These are phyloP conservation scores for Perccottus glenii DNA, from an alignment of 2,113 vertebrate genomes.

Conservation along the genomic window DNA sequence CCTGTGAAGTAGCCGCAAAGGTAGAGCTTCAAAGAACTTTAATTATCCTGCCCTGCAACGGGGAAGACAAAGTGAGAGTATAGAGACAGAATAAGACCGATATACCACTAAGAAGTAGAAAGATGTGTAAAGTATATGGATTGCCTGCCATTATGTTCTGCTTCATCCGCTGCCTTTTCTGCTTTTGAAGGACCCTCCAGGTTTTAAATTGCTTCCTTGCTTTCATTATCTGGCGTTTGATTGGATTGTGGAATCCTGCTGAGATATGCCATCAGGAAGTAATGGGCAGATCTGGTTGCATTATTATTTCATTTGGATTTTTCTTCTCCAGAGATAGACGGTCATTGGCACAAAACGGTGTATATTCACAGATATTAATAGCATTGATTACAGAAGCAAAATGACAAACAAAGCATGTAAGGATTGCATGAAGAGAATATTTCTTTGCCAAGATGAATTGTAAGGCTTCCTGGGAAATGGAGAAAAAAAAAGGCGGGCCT, in stretches of 20 bases:
- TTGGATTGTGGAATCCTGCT: slow-evolving; percentile 66
- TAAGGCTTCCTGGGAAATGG: neutral
- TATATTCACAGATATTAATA: slow-evolving; percentile 41
- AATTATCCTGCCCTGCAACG: slow-evolving; percentile 50
- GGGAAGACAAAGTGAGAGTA: slow-evolving; percentile 38
- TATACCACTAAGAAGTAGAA: slow-evolving; percentile 13
- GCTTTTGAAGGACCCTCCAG: slow-evolving; percentile 42
- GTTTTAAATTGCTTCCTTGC: slow-evolving; percentile 61
- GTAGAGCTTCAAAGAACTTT: slow-evolving; percentile 61
- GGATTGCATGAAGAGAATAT: neutral
- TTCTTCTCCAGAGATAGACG: slow-evolving; percentile 17
- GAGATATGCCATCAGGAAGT: slow-evolving; percentile 55
- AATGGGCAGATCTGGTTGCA: slow-evolving; percentile 46
- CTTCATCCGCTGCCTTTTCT: slow-evolving; percentile 36
- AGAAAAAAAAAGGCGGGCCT: neutral
- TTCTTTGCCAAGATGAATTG: neutral
- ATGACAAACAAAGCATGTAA: neutral
- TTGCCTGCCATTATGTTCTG: slow-evolving; percentile 41
- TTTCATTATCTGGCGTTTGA: slow-evolving; percentile 70
- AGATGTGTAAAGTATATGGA: slow-evolving; percentile 29
- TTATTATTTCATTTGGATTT: slow-evolving; percentile 53
- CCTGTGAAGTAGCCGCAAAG: slow-evolving; percentile 51
- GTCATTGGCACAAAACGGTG: neutral
- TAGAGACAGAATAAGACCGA: slow-evolving; percentile 7
- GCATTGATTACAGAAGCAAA: slow-evolving; percentile 15